Evolutionary conservation across 2,797 vertebrate genomes (phyloP).

Genomic region (Scyliorhinus canicula): DNA sequence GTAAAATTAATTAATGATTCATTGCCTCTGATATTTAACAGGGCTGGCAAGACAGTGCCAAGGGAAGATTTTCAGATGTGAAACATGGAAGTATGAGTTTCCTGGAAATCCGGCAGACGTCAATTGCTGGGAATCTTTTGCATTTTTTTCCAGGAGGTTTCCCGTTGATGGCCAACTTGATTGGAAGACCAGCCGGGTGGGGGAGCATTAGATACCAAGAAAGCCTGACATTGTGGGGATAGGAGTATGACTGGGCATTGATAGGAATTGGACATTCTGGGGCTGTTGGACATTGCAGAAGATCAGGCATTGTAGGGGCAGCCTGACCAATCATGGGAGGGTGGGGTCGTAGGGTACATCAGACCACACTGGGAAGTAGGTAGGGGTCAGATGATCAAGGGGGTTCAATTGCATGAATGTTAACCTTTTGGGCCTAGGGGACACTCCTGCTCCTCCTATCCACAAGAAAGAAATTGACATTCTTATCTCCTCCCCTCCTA

Average conservation of each 20-base stretch:
- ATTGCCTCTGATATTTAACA: not conserved
- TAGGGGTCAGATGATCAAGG: not conserved
- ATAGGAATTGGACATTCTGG: too few species aligned
- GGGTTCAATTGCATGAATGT: not conserved
- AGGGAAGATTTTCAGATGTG: not conserved
- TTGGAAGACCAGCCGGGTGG: not conserved
- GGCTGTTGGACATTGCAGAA: not conserved
- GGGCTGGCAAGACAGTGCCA: not conserved
- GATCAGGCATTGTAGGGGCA: not conserved
- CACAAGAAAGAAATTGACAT: not conserved
- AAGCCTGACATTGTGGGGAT: not conserved
- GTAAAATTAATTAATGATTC: not conserved
- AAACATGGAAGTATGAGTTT: not conserved
- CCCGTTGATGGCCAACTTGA: not conserved
- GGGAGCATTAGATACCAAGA: too few species aligned
- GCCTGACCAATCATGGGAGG: too few species aligned
- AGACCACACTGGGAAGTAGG: not conserved
- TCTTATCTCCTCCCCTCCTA: not conserved
- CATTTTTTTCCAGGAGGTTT: not conserved
- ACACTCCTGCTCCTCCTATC: not conserved
- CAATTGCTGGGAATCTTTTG: not conserved
- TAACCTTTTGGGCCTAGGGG: not conserved
- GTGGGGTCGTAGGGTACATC: not conserved
- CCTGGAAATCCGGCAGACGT: not conserved
- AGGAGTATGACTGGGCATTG: too few species aligned